phyloP scores from a whole-genome alignment of 2,113 vertebrate species.

The Prionailurus viverrinus region DNA sequence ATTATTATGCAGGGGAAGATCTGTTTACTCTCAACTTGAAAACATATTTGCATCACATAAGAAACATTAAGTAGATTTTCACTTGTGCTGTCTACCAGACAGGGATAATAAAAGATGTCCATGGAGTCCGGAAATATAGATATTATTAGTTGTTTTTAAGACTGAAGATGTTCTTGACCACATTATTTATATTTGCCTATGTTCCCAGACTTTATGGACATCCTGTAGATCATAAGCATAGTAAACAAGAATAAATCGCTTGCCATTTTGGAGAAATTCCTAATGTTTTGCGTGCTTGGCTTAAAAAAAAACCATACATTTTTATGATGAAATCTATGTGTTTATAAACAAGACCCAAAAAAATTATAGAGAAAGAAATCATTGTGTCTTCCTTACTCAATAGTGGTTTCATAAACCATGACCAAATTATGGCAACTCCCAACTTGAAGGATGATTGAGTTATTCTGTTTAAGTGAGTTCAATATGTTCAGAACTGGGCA shows the following conservation, averaged over 20 bases:
- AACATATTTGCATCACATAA: conserved; percentile 7
- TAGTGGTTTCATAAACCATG: conserved; percentile 67
- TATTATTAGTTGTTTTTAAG: conserved; percentile 63
- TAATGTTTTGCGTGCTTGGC: conserved; percentile 57
- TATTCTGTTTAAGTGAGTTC: conserved; percentile 68
- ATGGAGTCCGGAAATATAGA: conserved; percentile 34
- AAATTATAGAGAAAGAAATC: conserved; percentile 74
- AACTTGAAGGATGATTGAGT: conserved; percentile 32
- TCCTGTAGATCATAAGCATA: conserved; percentile 50
- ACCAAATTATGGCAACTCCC: conserved; percentile 54
- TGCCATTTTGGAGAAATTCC: conserved; percentile 58
- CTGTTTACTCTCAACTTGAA: neutral
- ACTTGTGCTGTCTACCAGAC: neutral
- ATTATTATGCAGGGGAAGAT: neutral
- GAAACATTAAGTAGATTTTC: conserved; percentile 44
- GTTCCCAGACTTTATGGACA: conserved; percentile 59
- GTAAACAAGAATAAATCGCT: conserved; percentile 70
- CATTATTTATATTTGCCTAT: conserved; percentile 64
- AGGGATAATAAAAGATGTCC: conserved; percentile 39
- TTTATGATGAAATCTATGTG: conserved; percentile 73
- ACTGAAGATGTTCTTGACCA: conserved; percentile 52
- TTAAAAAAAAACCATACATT: conserved; percentile 46
- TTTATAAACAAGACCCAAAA: conserved; percentile 76
- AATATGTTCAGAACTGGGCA: conserved; percentile 8
- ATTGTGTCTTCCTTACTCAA: conserved; percentile 76